Percentiles rank a stretch among this genome's conserved stretches.
Conservation (phyloP, 2,888 invertebrate genomes). For the Lasioglossum villosulum region DNA sequence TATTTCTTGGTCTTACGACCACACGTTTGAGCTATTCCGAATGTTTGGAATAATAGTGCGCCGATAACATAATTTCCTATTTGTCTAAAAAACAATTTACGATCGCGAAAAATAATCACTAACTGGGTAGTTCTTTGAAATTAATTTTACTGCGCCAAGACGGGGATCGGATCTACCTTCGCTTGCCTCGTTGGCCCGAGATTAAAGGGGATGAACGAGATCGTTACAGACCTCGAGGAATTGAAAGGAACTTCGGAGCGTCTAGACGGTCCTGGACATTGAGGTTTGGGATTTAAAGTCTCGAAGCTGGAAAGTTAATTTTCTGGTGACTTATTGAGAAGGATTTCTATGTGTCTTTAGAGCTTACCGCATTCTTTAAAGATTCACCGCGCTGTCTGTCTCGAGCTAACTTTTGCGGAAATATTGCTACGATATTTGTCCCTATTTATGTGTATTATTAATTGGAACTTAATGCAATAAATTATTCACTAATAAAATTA, state of each 20-base stretch:
- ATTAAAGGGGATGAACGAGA: constrained; percentile 4
- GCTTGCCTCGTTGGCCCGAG: background rate
- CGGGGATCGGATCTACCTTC: background rate
- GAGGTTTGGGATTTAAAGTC: background rate
- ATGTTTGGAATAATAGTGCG: too few relatives aligned
- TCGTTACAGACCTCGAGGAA: background rate
- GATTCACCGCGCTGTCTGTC: background rate
- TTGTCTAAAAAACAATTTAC: too few relatives aligned
- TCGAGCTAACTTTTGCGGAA: background rate
- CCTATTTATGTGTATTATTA: background rate
- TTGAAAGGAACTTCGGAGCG: background rate
- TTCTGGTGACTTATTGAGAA: background rate
- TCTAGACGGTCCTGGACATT: background rate
- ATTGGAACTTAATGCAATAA: background rate
- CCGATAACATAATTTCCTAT: too few relatives aligned
- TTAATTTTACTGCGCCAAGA: constrained; percentile 30
- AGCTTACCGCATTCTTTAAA: background rate
- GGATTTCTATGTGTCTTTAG: background rate
- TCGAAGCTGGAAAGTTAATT: background rate
- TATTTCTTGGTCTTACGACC: too few relatives aligned
- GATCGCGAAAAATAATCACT: too few relatives aligned
- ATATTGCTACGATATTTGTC: background rate
- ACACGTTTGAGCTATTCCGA: too few relatives aligned
- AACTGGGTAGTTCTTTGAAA: constrained; percentile 19
- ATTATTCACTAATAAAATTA: background rate